Evolutionary conservation across 2,797 vertebrate genomes (phyloP), one percentile per base, ranked within the genome.

Genomic region (Dryobates pubescens): DNA sequence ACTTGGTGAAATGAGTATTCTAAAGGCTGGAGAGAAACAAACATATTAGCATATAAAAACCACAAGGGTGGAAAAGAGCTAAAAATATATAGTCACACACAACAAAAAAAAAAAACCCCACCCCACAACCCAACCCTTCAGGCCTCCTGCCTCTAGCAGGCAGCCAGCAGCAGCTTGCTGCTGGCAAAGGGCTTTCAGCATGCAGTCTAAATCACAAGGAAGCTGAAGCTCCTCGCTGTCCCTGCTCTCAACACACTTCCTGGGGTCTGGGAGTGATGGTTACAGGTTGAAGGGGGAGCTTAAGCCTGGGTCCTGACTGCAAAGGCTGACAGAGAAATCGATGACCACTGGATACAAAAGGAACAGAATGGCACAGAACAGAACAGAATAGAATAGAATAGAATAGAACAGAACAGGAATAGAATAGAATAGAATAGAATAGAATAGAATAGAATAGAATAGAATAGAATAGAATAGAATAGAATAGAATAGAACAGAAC

Each of bases 11-110:
- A 93, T 64, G 38, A 96, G 86, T 88, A 75, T 62, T 68, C 81
- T 82, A 43, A 77, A 85, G 47, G 63, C 93, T 75, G 96, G 82
- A 91, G 91, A 30, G 68, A 93, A 73, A 86, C 38, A 70, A 57
- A 70, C 85, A 90, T 86, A 85, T 96, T 80, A 93, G 72, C 82
- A 94, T 94, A 95, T 84, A 93, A 96, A 95, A 96, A 71, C 79
- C 83, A 81, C 65, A 34, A 87, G 69, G 26, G 3, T 9, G 74
- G 70, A 88, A 95, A 92, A 47, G 9, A 51, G 86, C 82, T 95
- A 92, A 93, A 87, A 76, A 86, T 82, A 90, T 14, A 77, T 75
- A 74, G 13, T 38, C 69, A 17, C 6, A 36, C 7, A n/a, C 6
- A 9, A n/a, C n/a, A n/a, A 12, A 43, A 16, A 43, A 41, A 41